Base-by-base conservation (phyloP, 2,888 invertebrate species). In the Drosophila kanekoi region DNA sequence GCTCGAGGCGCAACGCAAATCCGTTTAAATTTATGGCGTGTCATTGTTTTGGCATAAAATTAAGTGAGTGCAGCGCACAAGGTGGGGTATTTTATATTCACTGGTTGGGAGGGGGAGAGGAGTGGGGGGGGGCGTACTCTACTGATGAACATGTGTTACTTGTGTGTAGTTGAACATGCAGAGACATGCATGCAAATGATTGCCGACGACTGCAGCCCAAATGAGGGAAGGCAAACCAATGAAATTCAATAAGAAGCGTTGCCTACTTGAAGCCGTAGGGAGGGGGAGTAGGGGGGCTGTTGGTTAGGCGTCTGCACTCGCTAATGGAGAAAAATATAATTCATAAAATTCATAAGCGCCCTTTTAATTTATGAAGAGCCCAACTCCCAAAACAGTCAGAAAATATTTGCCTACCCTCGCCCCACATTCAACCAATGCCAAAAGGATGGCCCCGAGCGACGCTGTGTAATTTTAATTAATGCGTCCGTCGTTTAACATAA, bases 21-120 rank as follows among this genome's bases (percentile, higher is more conserved):
- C 85, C 89, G 89, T 85, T 89, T 75, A 89, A 85, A 85, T 85
- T 85, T 89, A 85, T 85, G 89, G 83, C 80, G 87, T 85, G 87
- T 85, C 85, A 85, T 85, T 85, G 85, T 89, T 85, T 85, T 89
- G 85, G 83, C 83, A 89, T 89, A 77, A 85, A 87, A 87, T 89
- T 89, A 84, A 89, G 87, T 89, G 86, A 87, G 89, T 84, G 73
- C 49, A 68, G 47, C 41, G 64, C 10, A 13, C n/a, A 4, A n/a
- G 41, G 16, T 10, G 51, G 33, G 38, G 28, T 28, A 28, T 28
- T 28, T 28, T 28, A 28, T 28, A 28, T 28, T 28, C 28, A 28
- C 2, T 6, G 23, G n/a, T n/a, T n/a, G 44, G 33, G 14, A 4
- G 41, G 5, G 2, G 1, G 35, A 1, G 23, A 18, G 14, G 5